Evolutionary conservation across 2,888 invertebrate genomes (phyloP).

Genomic region (Melanostoma mellinum): DNA sequence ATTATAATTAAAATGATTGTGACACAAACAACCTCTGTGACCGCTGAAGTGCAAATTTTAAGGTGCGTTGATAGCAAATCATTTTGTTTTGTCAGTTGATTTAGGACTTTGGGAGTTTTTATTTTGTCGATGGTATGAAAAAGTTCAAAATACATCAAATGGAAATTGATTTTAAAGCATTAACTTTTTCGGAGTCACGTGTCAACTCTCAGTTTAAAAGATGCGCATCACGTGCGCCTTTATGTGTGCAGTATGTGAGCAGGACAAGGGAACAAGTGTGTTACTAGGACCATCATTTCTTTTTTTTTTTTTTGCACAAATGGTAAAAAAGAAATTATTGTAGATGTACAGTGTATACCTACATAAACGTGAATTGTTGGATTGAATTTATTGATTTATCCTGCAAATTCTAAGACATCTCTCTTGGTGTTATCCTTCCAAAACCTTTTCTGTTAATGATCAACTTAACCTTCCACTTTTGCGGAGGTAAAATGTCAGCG

Average conservation of each 20-base stretch:
- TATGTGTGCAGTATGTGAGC: conserved; percentile 7
- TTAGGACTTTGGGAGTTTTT: neutral
- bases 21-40: conserved; percentile 65
- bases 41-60: conserved; percentile 57
- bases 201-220: conserved; percentile 14
- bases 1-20: conserved; percentile 52
- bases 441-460: conserved; percentile 38
- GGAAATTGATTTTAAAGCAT: neutral
- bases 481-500: neutral
- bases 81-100: neutral
- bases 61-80: conserved; percentile 53
- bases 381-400: conserved; percentile 62
- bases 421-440: conserved; percentile 37
- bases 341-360: neutral
- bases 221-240: conserved; percentile 39
- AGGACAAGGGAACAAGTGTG: conserved; percentile 39
- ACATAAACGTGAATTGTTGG: conserved; percentile 15
- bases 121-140: neutral
- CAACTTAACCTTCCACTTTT: conserved; percentile 23
- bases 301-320: too few relatives aligned
- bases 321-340: neutral
- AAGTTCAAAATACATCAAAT: neutral
- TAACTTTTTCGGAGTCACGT: conserved; percentile 46
- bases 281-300: conserved; percentile 31
- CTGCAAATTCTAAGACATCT: conserved; percentile 1